A percentile compares a stretch with the other conserved stretches of the same genome.
These are phyloP conservation scores for Eupithecia pulchellata DNA, from an alignment of 2,888 invertebrate species.

Conservation along the genomic window DNA sequence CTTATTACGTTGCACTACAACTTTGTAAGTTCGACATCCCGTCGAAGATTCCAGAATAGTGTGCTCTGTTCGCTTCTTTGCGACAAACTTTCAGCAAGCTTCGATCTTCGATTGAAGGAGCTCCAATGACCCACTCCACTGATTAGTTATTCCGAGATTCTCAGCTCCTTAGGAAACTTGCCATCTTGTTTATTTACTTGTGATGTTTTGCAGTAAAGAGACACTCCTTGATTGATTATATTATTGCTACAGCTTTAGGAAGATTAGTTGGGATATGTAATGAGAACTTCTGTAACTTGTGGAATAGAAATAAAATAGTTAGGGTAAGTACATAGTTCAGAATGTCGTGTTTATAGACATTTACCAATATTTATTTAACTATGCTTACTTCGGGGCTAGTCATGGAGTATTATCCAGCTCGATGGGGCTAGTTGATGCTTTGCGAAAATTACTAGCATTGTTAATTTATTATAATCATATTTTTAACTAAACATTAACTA, in stretches of 20 bases:
- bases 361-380: neutral
- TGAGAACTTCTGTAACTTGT: neutral
- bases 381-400: neutral
- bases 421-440: neutral
- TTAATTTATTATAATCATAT: no score
- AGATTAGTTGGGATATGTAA: neutral
- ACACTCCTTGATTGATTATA: constrained; percentile 2
- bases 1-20: neutral
- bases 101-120: neutral
- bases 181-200: constrained; percentile 2
- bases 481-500: neutral
- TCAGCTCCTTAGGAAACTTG: neutral
- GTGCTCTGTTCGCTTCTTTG: neutral
- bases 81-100: neutral
- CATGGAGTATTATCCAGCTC: no score
- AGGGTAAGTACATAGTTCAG: neutral
- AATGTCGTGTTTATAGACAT: neutral
- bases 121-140: constrained; percentile 4
- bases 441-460: neutral
- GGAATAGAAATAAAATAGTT: neutral
- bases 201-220: neutral
- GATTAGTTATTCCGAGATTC: constrained; percentile 9
- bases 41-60: neutral
- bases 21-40: neutral
- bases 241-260: no score